These are phyloP conservation scores for Megastigmus dorsalis DNA, from an alignment of 2,888 invertebrate genomes.

Conservation along the genomic window DNA sequence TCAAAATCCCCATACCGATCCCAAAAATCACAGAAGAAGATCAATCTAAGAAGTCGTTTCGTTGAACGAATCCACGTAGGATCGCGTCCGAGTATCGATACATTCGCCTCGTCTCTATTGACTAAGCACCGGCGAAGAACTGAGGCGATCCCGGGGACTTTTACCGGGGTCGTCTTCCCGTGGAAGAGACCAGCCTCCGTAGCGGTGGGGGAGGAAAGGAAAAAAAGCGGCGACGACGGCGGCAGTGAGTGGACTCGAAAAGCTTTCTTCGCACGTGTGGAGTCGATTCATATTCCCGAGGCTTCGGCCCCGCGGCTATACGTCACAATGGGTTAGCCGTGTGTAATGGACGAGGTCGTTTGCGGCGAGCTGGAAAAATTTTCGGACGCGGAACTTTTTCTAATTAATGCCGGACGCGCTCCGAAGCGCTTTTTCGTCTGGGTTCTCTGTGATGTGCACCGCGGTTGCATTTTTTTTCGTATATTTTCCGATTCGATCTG, in stretches of 20 bases:
- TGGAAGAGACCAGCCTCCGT: conserved; percentile 16
- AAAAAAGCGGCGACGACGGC: no score
- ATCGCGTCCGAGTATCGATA: neutral
- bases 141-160: conserved; percentile 42
- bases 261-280: conserved; percentile 18
- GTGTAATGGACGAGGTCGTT: neutral
- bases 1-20: no score
- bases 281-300: conserved; percentile 27
- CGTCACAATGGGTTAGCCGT: neutral
- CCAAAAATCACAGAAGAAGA: no score
- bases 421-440: no score
- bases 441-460: no score
- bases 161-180: conserved; percentile 30
- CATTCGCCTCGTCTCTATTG: neutral
- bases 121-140: no score
- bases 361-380: conserved; percentile 23
- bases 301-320: neutral
- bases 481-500: no score
- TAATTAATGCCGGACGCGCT: neutral
- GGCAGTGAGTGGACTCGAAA: no score
- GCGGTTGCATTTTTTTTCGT: no score
- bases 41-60: no score
- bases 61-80: no score
- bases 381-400: neutral
- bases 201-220: conserved; percentile 48